Evolutionary conservation across 1,140 invertebrate species (phyloP), one percentile per base, ranked within the genome.

Genomic region (Babylonia areolata): DNA sequence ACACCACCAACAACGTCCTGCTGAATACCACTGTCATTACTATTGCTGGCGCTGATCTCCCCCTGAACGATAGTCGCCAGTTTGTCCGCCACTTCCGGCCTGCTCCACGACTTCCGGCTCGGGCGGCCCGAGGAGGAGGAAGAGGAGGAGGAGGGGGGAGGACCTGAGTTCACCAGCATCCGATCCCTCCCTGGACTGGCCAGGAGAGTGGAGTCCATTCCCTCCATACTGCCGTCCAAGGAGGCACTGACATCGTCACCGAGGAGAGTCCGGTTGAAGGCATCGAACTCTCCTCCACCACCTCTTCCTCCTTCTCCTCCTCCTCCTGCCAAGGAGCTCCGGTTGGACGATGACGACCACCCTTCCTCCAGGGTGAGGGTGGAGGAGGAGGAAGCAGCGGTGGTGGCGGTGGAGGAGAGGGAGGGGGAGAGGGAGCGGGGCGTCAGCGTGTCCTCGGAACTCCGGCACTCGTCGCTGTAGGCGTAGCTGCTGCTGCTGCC

Each of bases 1-100:
- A n/a, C n/a, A 46, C 42, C 5, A 3, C 90, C 71, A 84, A 88
- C 91, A 51, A 87, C 90, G 84, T 93, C 92, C 82, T 89, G 87
- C 73, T 93, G 92, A 85, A 93, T 92, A 0, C 92, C 92, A 86
- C 91, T 93, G 89, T 93, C 92, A 79, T 92, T 93, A 71, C 92
- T 93, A 85, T 93, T 92, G 85, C 92, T 92, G 51, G 90, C 90
- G 31, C 90, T 90, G 64, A 92, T 92, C 75, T 93, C 92, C 42
- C 88, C 82, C 46, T 80, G 84, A 35, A 80, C 51, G 37, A 87
- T 80, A 35, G 86, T 86, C 20, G 81, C 28, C 37, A 88, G 71
- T 54, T 83, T 84, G 5, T 88, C 84, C 51, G 80, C 84, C 51
- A 84, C 84, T 23, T 87, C 84, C 46, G 54, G 79, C 58, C 31